phyloP scores from a whole-genome alignment of 2,888 invertebrate species.

The Tortrix viridana region DNA sequence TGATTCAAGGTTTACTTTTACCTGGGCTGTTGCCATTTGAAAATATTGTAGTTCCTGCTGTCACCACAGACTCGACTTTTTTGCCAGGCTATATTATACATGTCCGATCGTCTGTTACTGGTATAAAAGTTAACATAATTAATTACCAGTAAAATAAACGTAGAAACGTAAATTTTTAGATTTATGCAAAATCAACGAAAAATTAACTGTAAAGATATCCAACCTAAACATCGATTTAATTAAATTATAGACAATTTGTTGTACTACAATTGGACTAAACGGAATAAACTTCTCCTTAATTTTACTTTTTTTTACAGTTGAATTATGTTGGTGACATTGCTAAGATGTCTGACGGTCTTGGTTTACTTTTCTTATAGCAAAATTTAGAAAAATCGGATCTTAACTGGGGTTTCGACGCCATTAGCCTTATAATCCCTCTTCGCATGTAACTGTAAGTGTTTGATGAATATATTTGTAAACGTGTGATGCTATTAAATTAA shows the following conservation, averaged over 20 bases:
- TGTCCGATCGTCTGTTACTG: too few relatives aligned
- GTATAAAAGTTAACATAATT: too few relatives aligned
- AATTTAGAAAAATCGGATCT: slow-evolving; percentile 59
- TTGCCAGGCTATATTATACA: too few relatives aligned
- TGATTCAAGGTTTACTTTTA: too few relatives aligned
- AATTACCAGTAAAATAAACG: too few relatives aligned
- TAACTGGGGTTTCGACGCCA: slow-evolving; percentile 54
- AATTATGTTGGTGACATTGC: slow-evolving; percentile 62
- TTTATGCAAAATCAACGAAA: too few relatives aligned
- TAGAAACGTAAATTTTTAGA: too few relatives aligned
- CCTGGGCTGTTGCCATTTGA: too few relatives aligned
- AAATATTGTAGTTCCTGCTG: too few relatives aligned
- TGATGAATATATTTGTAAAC: slow-evolving; percentile 48
- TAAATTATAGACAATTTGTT: slow-evolving; percentile 21
- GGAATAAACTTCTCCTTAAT: slow-evolving; percentile 37
- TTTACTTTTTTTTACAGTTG: slow-evolving; percentile 44
- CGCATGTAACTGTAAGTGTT: slow-evolving; percentile 76
- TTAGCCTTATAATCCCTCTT: slow-evolving; percentile 54
- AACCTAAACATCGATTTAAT: not conserved
- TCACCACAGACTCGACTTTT: too few relatives aligned
- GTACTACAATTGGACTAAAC: slow-evolving; percentile 32
- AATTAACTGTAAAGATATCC: too few relatives aligned
- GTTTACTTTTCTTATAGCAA: slow-evolving; percentile 72
- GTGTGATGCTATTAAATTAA: slow-evolving; percentile 44
- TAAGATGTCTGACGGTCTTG: slow-evolving; percentile 77